Percentiles rank a stretch among this genome's conserved stretches.
phyloP scores from a whole-genome alignment of 2,888 invertebrate genomes.

The Scaptomyza tumidula region DNA sequence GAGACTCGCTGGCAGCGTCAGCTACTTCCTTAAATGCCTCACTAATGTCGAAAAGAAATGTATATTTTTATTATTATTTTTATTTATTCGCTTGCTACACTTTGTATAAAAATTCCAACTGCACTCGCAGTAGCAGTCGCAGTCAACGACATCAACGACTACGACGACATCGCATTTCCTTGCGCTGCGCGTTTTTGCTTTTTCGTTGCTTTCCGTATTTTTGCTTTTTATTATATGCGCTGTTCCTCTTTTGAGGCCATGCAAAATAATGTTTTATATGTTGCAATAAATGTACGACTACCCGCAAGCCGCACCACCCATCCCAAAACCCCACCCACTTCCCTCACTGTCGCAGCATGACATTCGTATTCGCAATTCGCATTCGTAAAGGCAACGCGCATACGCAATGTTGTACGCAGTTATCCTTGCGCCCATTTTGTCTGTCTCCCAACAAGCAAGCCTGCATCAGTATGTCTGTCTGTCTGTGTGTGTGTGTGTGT shows the following conservation, averaged over 20 bases:
- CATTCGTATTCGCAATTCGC: conserved; percentile 21
- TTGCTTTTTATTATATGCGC: conserved; percentile 21
- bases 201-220: conserved; percentile 46
- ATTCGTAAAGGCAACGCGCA: conserved; percentile 65
- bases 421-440: conserved; percentile 74
- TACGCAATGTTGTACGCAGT: conserved; percentile 74
- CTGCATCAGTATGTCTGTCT: conserved; percentile 11
- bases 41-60: conserved; percentile 70
- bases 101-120: neutral
- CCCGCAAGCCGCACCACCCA: conserved; percentile 18
- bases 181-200: conserved; percentile 48
- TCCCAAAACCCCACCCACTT: neutral
- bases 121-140: conserved; percentile 3
- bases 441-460: conserved; percentile 18
- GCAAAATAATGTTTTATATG: conserved; percentile 78
- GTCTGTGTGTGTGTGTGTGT: conserved; percentile 6
- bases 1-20: conserved; percentile 27
- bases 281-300: conserved; percentile 76
- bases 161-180: conserved; percentile 75
- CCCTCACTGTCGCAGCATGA: neutral
- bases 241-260: conserved; percentile 71
- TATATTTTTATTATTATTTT: conserved; percentile 56
- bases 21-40: conserved; percentile 71
- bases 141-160: no score
- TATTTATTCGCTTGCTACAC: conserved; percentile 24